A percentile compares a stretch with the other conserved stretches of the same genome.
phyloP scores from a whole-genome alignment of 1,140 invertebrate genomes.

The Pantala flavescens region DNA sequence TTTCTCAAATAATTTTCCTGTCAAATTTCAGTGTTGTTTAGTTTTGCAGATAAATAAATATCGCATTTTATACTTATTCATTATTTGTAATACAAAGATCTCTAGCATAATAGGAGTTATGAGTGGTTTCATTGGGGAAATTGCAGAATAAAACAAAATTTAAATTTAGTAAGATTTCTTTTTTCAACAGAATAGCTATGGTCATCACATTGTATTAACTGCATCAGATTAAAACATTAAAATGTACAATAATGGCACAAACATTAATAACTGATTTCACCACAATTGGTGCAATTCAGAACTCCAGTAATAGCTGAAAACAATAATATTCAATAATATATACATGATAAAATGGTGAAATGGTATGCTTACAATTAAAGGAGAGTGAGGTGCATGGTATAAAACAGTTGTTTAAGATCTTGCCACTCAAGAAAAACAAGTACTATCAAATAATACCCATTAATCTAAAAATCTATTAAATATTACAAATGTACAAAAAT shows the following conservation, averaged over 20 bases:
- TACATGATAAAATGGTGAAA: not conserved
- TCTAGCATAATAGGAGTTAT: no score
- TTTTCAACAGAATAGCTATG: conserved; percentile 6
- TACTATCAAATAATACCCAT: not conserved
- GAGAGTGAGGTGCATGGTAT: not conserved
- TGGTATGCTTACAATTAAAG: not conserved
- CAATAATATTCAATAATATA: not conserved
- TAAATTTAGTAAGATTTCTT: not conserved
- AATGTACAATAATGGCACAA: not conserved
- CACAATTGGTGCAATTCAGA: not conserved
- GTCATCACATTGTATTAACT: conserved; percentile 2
- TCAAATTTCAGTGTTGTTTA: no score
- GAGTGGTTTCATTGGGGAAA: no score
- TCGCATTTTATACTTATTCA: no score
- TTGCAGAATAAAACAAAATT: not conserved
- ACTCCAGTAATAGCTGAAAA: not conserved
- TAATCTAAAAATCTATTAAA: not conserved
- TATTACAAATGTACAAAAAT: conserved; percentile 8
- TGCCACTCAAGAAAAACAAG: not conserved
- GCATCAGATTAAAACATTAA: not conserved
- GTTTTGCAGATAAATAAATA: no score
- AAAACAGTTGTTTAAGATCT: not conserved
- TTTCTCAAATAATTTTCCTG: no score
- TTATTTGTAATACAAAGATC: no score
- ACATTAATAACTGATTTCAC: conserved; percentile 3